Base-by-base conservation (phyloP, 2,797 vertebrate species). In the Gallinago stenura region DNA sequence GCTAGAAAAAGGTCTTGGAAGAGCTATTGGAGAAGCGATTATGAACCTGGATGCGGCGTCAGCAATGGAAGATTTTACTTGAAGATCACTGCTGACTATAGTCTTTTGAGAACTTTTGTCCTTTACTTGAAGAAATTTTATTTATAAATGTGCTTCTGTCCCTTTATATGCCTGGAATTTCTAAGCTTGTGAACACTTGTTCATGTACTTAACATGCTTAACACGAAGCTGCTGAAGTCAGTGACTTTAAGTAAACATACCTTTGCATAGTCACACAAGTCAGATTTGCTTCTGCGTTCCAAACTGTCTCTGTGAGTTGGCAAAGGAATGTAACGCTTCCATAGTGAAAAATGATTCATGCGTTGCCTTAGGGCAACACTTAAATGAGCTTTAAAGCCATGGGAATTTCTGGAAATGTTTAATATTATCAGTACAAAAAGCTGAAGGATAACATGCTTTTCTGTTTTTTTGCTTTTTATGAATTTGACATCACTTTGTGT, bases 311-410 rank as follows among this genome's bases (percentile, higher is more conserved):
- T 15, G 3, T 65, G 62, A 90, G 39, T 70, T 89, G 83, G 79
- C 86, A 95, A 68, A 94, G 48, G 83, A 89, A 83, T 88, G 82
- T 81, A 81, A n/a, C 72, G 37, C 71, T 94, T 95, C 81, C 78
- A 41, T 43, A 73, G 54, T 75, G 81, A 94, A 92, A 93, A 83
- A 57, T 61, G 37, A 92, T 82, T 96, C 68, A 33, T 68, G 48
- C 4, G 1, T 89, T 92, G 78, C 86, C 88, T 78, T 41, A 58
- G 43, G 84, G 66, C 41, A 82, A 10, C 37, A 58, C 45, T 64
- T 66, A 66, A 91, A 73, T 15, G 30, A 91, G 75, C 78, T 94
- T 82, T 82, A 89, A 89, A 93, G 61, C 43, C 46, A 69, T 86
- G 73, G 33, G 77, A 87, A 84, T 89, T 91, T 95, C 41, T 92